Evolutionary conservation across 1,140 invertebrate species (phyloP).

Genomic region (Zaprionus nigranus): DNA sequence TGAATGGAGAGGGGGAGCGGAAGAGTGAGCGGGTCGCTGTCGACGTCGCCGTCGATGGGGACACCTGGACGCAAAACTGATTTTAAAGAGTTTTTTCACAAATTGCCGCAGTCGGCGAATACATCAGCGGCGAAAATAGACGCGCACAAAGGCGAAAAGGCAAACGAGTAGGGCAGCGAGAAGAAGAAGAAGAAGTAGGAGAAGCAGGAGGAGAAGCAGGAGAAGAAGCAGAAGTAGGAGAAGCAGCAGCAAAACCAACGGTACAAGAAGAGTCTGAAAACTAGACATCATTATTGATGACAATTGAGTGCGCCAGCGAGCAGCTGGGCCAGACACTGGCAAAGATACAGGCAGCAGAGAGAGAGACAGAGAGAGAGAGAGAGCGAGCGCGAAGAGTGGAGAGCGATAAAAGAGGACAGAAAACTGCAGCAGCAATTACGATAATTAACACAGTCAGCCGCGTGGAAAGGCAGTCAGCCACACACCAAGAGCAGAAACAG

Average conservation of each 20-base stretch:
- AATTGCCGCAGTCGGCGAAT: conserved; percentile 72
- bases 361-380: conserved; percentile 2
- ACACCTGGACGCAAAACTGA: conserved; percentile 53
- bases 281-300: conserved; percentile 84
- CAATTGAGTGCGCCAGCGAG: conserved; percentile 82
- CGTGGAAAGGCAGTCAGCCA: conserved; percentile 56
- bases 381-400: conserved; percentile 24
- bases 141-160: too few species aligned
- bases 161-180: conserved; percentile 10
- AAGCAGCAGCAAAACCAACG: conserved; percentile 43
- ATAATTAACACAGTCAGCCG: conserved; percentile 80
- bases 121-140: conserved; percentile 78
- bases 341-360: background rate
- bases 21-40: too few species aligned
- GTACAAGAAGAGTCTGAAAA: conserved; percentile 60
- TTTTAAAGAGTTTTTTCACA: conserved; percentile 68
- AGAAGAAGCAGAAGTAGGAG: conserved; percentile 22
- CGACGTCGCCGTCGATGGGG: background rate
- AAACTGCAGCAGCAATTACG: conserved; percentile 66
- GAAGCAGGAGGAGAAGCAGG: conserved; percentile 15
- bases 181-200: conserved; percentile 24
- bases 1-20: conserved; percentile 9
- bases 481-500: conserved; percentile 19
- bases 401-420: conserved; percentile 44
- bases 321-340: conserved; percentile 47